These are phyloP conservation scores for Taenioides sp. DNA, from an alignment of 2,797 vertebrate species.

Conservation along the genomic window DNA sequence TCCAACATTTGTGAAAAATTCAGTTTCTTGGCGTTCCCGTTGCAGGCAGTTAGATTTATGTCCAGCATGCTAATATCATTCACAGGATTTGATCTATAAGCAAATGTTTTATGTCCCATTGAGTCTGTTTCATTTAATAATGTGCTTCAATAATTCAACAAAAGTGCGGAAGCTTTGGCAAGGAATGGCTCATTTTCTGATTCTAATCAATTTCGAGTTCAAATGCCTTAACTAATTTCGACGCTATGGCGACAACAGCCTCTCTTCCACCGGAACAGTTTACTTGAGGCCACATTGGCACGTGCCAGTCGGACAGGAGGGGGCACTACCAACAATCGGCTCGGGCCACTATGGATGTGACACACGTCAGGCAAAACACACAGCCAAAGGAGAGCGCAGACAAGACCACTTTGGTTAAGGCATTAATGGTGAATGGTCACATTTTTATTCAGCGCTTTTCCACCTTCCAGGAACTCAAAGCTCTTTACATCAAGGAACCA, in stretches of 20 bases:
- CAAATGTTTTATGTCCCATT: constrained; percentile 7
- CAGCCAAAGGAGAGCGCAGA: too few species aligned
- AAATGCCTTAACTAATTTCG: background rate
- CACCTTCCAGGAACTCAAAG: too few species aligned
- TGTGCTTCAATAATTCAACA: constrained; percentile 6
- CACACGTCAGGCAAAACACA: too few species aligned
- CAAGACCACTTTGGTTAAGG: too few species aligned
- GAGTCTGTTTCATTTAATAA: constrained; percentile 10
- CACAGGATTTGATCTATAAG: background rate
- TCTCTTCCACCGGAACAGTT: too few species aligned
- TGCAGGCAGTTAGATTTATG: background rate
- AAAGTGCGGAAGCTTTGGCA: background rate
- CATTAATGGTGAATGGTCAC: too few species aligned
- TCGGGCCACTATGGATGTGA: too few species aligned
- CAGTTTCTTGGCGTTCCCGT: background rate
- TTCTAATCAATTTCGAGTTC: background rate
- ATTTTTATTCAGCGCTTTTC: too few species aligned
- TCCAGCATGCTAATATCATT: background rate
- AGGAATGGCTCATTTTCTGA: background rate
- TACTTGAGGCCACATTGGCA: too few species aligned
- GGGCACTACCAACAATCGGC: too few species aligned
- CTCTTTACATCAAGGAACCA: too few species aligned
- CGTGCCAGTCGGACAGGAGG: too few species aligned
- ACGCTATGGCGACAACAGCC: background rate
- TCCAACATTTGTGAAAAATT: background rate